Percentiles rank a stretch among this genome's conserved stretches.
These are phyloP conservation scores for Gymnoscopelus microlampas DNA, from an alignment of 2,797 vertebrate species.

Conservation along the genomic window DNA sequence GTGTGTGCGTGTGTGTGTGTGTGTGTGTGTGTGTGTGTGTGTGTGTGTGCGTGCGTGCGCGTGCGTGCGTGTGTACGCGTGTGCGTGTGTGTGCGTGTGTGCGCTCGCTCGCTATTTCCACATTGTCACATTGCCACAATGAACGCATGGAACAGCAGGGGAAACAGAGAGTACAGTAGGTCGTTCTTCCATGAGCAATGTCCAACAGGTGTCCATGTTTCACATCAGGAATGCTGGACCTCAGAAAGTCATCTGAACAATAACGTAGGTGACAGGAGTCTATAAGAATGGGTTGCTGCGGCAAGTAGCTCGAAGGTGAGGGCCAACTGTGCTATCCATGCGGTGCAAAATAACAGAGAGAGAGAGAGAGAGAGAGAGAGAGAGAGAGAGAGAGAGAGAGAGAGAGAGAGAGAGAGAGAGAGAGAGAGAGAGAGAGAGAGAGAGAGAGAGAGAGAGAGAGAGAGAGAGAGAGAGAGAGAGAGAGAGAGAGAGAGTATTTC, in stretches of 20 bases:
- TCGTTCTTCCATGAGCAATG: slow-evolving; percentile 74
- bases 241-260: slow-evolving; percentile 78
- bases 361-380: slow-evolving; percentile 80
- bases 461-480: slow-evolving; percentile 80
- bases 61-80: slow-evolving; percentile 26
- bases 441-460: slow-evolving; percentile 59
- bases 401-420: slow-evolving; percentile 87
- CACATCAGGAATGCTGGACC: slow-evolving; percentile 63
- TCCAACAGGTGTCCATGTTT: slow-evolving; percentile 76
- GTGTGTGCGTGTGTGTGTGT: neutral
- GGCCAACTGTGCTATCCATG: slow-evolving; percentile 88
- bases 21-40: neutral
- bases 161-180: slow-evolving; percentile 67
- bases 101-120: slow-evolving; percentile 46
- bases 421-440: slow-evolving; percentile 84
- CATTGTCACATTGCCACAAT: slow-evolving; percentile 73
- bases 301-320: slow-evolving; percentile 85
- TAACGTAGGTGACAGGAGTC: slow-evolving; percentile 84
- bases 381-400: slow-evolving; percentile 86
- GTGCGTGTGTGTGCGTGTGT: neutral
- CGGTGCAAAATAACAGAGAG: slow-evolving; percentile 71
- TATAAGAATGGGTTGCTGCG: slow-evolving; percentile 87
- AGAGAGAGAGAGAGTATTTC: slow-evolving; percentile 89
- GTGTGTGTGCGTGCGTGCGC: slow-evolving; percentile 65
- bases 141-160: slow-evolving; percentile 65